Conservation (phyloP, 2,797 vertebrate genomes). For the Thunnus albacares region DNA sequence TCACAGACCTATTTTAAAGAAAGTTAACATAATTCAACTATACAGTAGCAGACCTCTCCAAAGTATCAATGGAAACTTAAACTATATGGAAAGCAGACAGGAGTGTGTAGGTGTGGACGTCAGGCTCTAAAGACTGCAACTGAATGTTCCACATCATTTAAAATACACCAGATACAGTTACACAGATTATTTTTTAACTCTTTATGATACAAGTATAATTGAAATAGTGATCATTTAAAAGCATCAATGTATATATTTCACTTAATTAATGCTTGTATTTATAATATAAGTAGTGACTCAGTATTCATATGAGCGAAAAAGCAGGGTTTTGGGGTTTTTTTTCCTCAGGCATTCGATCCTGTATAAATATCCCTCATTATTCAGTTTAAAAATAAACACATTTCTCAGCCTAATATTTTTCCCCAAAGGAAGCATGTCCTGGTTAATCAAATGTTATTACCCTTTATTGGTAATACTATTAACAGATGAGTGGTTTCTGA, state of each 20-base stretch:
- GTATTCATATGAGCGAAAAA: constrained; percentile 4
- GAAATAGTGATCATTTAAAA: constrained; percentile 57
- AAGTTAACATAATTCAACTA: not conserved
- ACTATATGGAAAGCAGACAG: not conserved
- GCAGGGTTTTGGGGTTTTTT: not conserved
- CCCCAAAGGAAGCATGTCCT: constrained; percentile 55
- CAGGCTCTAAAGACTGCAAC: constrained; percentile 6
- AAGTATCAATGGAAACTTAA: not conserved
- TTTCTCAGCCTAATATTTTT: constrained; percentile 76
- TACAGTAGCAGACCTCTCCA: not conserved
- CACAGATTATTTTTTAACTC: constrained; percentile 53
- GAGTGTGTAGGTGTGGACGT: constrained; percentile 3
- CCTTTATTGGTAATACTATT: constrained; percentile 81
- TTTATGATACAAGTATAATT: constrained; percentile 72
- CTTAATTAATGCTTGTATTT: constrained; percentile 42
- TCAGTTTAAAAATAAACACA: constrained; percentile 69
- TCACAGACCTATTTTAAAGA: not conserved
- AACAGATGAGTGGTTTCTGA: constrained; percentile 67
- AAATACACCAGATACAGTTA: constrained; percentile 54
- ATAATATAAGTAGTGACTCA: constrained; percentile 27
- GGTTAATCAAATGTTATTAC: constrained; percentile 80
- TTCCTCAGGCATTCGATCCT: constrained; percentile 27
- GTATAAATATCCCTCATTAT: constrained; percentile 60
- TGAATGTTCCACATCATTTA: constrained; percentile 11
- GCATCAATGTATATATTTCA: constrained; percentile 59